Base-by-base conservation (phyloP, 2,113 vertebrate genomes). In the Dissostichus mawsoni region DNA sequence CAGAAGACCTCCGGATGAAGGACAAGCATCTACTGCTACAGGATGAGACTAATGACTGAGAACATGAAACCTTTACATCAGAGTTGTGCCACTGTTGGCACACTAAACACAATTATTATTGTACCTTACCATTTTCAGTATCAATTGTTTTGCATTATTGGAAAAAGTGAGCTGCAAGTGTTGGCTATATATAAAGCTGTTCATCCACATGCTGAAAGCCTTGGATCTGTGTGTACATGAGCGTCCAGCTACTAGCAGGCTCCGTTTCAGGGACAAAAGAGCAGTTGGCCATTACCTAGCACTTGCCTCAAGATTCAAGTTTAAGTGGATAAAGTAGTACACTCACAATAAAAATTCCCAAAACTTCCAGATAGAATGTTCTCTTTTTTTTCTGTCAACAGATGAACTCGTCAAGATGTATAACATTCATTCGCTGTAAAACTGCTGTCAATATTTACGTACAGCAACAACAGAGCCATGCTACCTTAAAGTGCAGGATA, bases 251-350 rank as follows among this genome's bases (percentile, higher is more conserved):
- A 47, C 11, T 18, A 63, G 33, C 11, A 20, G 12, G 11, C 57
- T 59, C 2, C 23, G 41, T 47, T 47, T 16, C n/a, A 64, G n/a
- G 13, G 61, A 23, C 62, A 13, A 64, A 41, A 55, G n/a, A 45
- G 68, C n/a, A 0, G 51, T 55, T 56, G 67, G 66, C 66, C 66
- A 53, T 44, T 69, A 69, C 67, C 67, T 44, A 55, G 67, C 68
- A 70, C 68, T 57, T 70, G 68, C 53, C 53, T 58, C 69, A 56
- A 55, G 23, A 48, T 76, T 76, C 62, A 76, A 76, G 73, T 76
- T 66, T 66, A 66, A 55, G 52, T 57, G 73, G 62, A 66, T 75
- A 59, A 20, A 66, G 41, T 48, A 57, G 41, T 45, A 66, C 73
- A 57, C 73, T 65, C 41, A 64, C 61, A 76, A 66, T 48, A 75